Conservation (phyloP, 2,113 vertebrate genomes). For the Chunga burmeisteri region DNA sequence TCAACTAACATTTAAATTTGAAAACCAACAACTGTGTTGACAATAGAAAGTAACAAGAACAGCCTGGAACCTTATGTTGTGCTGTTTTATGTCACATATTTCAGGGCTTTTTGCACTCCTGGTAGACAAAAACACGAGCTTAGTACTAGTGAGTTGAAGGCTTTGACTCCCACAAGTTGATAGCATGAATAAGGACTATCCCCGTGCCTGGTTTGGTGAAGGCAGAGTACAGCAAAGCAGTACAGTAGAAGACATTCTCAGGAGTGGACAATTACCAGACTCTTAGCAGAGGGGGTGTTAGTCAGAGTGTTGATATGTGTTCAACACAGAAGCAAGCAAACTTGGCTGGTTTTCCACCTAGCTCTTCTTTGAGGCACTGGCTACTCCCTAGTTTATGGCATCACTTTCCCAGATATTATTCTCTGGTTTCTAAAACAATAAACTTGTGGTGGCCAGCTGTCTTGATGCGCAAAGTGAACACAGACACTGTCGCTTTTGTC, state of each 20-base stretch:
- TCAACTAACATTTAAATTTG: conserved; percentile 63
- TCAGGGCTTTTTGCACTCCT: conserved; percentile 50
- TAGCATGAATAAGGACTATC: not conserved
- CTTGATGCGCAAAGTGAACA: not conserved
- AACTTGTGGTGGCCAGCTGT: not conserved
- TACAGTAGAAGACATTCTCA: not conserved
- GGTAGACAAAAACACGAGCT: conserved; percentile 39
- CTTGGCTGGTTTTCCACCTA: not conserved
- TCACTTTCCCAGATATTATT: not conserved
- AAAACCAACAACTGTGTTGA: conserved; percentile 56
- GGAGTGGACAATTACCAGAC: not conserved
- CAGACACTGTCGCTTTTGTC: not conserved
- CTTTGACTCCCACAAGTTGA: not conserved
- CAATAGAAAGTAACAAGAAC: conserved; percentile 57
- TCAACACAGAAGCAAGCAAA: not conserved
- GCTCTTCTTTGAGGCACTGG: not conserved
- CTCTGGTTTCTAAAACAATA: not conserved
- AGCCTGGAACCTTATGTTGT: conserved; percentile 64
- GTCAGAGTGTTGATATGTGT: not conserved
- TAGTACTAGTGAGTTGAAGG: conserved; percentile 16
- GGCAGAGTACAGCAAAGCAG: not conserved
- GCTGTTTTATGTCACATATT: conserved; percentile 55
- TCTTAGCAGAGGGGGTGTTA: not conserved
- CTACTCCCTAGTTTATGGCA: not conserved
- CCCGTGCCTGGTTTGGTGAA: not conserved